Evolutionary conservation across 1,140 invertebrate species (phyloP), one percentile per base, ranked within the genome.

Genomic region (Bombus terrestris): DNA sequence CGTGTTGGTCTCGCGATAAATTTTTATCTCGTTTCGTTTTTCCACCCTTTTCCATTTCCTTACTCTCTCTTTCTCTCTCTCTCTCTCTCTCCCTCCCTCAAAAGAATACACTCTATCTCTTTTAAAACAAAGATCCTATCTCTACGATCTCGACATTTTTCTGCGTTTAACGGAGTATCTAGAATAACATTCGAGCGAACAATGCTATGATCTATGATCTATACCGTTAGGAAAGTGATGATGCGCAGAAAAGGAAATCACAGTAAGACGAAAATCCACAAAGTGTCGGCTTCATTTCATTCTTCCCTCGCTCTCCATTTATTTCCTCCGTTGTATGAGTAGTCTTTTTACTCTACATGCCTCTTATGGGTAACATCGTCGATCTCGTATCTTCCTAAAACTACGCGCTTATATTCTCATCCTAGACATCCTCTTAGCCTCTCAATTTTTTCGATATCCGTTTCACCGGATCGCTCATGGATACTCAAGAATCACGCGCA

Each of bases 241-340:
- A 82, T 68, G 78, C 88, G 88, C 88, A 86, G 66, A 80, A 89
- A 89, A 89, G 76, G 76, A 89, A 89, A 89, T 89, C 88, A 89
- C 88, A 90, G 88, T 90, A 86, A 88, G 83, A 88, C 76, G 85
- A 88, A 87, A 86, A 89, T 83, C 72, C 68, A 78, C 83, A 81
- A 90, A 85, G 81, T 91, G 66, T 85, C 74, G 81, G 69, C 57
- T 68, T 77, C 35, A 13, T 47, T 47, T 39, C 10, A 28, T 77
- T 35, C 75, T 71, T 81, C 47, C 47, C 62, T 43, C n/a, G 28
- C 59, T 37, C 39, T n/a, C 15, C 18, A 68, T 22, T n/a, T 76
- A 39, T 59, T 4, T 25, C n/a, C 5, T 18, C 39, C 25, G 1
- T 32, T 15, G 10, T 47, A 6, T 43, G 53, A 76, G 13, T 86